Conservation (phyloP, 2,888 invertebrate species). For the Tolmerus cingulatus region DNA sequence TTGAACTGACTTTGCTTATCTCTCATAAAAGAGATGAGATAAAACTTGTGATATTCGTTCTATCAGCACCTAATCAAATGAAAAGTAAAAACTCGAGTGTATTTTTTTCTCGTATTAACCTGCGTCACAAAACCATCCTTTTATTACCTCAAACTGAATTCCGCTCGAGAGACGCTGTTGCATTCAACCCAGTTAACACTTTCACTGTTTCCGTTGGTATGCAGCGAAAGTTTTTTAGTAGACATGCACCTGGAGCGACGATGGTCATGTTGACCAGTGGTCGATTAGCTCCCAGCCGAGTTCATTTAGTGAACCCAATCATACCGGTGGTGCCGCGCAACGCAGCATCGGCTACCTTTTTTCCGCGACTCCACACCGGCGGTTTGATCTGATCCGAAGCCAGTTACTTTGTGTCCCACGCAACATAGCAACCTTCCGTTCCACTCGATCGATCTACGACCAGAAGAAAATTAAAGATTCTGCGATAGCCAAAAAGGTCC, state of each 20-base stretch:
- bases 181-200: background rate
- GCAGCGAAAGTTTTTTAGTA: slow-evolving; percentile 19
- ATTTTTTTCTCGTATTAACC: too few species aligned
- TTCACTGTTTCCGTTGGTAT: slow-evolving; percentile 30
- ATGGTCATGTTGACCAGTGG: background rate
- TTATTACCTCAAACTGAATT: background rate
- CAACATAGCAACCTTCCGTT: background rate
- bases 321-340: background rate
- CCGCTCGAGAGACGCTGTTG: background rate
- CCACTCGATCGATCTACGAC: background rate
- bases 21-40: too few species aligned
- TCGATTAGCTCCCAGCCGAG: background rate
- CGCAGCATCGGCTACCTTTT: background rate
- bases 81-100: too few species aligned
- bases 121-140: background rate
- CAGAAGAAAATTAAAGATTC: background rate
- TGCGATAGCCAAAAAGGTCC: background rate
- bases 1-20: too few species aligned
- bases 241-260: background rate
- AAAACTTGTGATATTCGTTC: too few species aligned
- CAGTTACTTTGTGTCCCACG: background rate
- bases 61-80: too few species aligned
- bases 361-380: background rate
- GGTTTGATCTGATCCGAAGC: background rate
- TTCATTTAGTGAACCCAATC: background rate